Conservation (phyloP, 2,888 invertebrate species). For the Geotrupes spiniger region DNA sequence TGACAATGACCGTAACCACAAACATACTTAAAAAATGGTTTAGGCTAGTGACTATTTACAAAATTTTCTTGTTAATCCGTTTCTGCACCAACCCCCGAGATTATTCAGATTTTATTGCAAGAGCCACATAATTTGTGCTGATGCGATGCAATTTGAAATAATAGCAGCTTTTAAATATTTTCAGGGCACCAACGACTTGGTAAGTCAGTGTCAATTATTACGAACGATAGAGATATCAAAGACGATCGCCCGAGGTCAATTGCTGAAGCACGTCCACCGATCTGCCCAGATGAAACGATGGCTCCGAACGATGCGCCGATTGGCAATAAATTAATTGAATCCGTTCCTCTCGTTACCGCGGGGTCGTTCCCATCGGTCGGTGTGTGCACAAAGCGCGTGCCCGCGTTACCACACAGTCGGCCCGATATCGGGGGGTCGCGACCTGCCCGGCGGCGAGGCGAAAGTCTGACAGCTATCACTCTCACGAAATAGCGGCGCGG, state of each 20-base stretch:
- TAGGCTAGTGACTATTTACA: too few relatives aligned
- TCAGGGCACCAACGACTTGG: too few relatives aligned
- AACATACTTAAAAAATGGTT: too few relatives aligned
- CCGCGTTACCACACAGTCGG: slow-evolving; percentile 1
- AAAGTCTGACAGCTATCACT: slow-evolving; percentile 36
- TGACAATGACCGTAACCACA: too few relatives aligned
- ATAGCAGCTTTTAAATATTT: too few relatives aligned
- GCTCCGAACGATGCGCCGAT: not conserved
- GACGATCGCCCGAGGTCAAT: not conserved
- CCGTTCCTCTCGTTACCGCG: not conserved
- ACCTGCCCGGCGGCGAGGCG: slow-evolving; percentile 27
- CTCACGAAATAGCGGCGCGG: slow-evolving; percentile 26
- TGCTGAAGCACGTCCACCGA: too few relatives aligned
- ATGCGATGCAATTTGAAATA: too few relatives aligned
- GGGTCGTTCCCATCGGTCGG: slow-evolving; percentile 3
- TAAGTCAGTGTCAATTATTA: too few relatives aligned
- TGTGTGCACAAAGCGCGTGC: not conserved
- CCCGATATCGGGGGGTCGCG: slow-evolving; percentile 27
- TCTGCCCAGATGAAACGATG: not conserved
- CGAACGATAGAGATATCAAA: slow-evolving; percentile 4
- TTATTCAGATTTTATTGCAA: too few relatives aligned
- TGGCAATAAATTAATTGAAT: slow-evolving; percentile 3
- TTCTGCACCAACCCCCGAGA: too few relatives aligned
- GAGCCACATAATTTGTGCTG: too few relatives aligned
- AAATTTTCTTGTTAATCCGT: too few relatives aligned